Conservation (phyloP, 2,797 vertebrate genomes). For the Anolis apletophallus region DNA sequence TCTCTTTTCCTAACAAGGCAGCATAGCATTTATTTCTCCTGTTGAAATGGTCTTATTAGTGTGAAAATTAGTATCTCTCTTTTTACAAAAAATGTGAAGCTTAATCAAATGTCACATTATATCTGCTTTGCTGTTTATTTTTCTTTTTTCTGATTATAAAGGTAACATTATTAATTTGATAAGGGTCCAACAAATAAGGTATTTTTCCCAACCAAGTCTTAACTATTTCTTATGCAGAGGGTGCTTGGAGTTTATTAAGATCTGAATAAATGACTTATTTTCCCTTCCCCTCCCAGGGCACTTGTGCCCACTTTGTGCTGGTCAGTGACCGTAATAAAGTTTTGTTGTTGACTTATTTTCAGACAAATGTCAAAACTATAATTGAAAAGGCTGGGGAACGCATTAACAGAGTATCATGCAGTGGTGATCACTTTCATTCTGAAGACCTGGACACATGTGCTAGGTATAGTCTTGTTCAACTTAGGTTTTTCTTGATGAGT, state of each 20-base stretch:
- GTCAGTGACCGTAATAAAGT: too few species aligned
- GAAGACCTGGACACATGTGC: not conserved
- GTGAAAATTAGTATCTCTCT: not conserved
- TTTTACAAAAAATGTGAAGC: not conserved
- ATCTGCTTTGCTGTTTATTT: not conserved
- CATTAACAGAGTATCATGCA: not conserved
- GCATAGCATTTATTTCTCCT: not conserved
- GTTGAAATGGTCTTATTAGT: not conserved
- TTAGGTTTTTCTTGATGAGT: not conserved
- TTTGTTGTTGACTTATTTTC: not conserved
- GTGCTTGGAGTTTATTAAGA: not conserved
- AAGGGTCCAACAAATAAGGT: not conserved
- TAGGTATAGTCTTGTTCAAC: not conserved
- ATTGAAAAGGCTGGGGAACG: not conserved
- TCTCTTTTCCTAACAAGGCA: constrained; percentile 2
- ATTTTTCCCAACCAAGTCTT: not conserved
- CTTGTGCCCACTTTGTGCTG: too few species aligned
- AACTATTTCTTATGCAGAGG: not conserved
- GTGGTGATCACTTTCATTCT: not conserved
- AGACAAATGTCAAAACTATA: not conserved
- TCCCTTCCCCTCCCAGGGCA: too few species aligned
- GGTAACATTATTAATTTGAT: not conserved
- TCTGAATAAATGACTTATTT: not conserved
- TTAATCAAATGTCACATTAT: not conserved
- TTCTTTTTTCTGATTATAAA: not conserved